These are phyloP conservation scores for Melipona beecheii DNA, from an alignment of 2,888 invertebrate genomes.

Conservation along the genomic window DNA sequence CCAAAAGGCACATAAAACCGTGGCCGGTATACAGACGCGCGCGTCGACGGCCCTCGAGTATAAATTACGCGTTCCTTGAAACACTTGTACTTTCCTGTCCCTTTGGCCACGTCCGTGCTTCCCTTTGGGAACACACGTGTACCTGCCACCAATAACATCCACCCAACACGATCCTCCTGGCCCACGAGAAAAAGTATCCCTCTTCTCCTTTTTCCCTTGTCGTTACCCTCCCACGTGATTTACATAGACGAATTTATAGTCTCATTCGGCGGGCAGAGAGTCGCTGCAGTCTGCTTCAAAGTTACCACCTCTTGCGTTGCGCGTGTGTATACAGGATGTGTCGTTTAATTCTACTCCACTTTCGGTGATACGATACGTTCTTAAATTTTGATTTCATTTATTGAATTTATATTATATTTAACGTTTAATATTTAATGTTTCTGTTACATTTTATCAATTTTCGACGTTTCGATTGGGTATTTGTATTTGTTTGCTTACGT, in stretches of 20 bases:
- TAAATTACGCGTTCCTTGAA: constrained; percentile 76
- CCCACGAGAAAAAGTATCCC: constrained; percentile 28
- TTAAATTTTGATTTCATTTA: no score
- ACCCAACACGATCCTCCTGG: constrained; percentile 39
- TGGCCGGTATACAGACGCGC: constrained; percentile 27
- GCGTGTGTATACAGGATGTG: neutral
- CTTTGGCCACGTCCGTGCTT: constrained; percentile 68
- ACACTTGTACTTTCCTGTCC: constrained; percentile 68
- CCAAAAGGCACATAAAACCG: constrained; percentile 79
- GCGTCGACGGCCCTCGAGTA: constrained; percentile 72
- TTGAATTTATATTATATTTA: no score
- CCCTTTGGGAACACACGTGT: constrained; percentile 71
- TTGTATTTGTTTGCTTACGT: no score
- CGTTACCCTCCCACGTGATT: constrained; percentile 75
- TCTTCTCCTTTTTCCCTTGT: constrained; percentile 28
- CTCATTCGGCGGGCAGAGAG: constrained; percentile 71
- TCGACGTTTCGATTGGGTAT: no score
- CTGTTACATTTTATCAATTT: no score
- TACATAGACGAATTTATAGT: constrained; percentile 80
- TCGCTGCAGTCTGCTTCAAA: constrained; percentile 57
- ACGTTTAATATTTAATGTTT: no score
- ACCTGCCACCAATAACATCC: constrained; percentile 70
- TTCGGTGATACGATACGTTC: no score
- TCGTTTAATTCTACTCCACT: no score
- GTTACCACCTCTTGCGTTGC: constrained; percentile 29